phyloP scores from a whole-genome alignment of 2,888 invertebrate genomes.

The Agrotis clavis region DNA sequence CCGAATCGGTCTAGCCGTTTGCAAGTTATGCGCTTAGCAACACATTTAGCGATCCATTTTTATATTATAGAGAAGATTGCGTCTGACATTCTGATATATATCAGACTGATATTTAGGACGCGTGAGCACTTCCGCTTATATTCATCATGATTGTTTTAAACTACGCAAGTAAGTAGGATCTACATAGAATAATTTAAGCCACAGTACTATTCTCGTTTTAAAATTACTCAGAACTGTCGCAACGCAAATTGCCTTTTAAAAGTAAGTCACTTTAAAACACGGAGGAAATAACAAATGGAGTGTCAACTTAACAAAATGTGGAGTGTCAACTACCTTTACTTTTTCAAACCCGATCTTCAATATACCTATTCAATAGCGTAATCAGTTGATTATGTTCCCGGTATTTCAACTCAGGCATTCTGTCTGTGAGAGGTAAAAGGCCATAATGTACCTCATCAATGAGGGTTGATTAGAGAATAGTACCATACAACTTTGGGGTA shows the following conservation, averaged over 20 bases:
- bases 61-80: no score
- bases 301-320: not conserved
- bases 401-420: not conserved
- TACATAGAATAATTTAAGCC: not conserved
- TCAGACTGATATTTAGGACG: no score
- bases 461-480: not conserved
- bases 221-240: slow-evolving; percentile 35
- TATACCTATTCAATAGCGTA: not conserved
- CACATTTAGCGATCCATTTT: no score
- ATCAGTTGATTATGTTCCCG: not conserved
- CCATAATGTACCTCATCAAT: not conserved
- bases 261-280: slow-evolving; percentile 30
- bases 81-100: no score
- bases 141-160: no score
- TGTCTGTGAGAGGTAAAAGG: no score
- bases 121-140: no score
- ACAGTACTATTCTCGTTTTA: slow-evolving; percentile 38
- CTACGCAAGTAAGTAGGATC: no score
- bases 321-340: not conserved
- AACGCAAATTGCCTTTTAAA: slow-evolving; percentile 53
- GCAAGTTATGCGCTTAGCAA: no score
- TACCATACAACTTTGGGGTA: not conserved
- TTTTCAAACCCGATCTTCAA: not conserved
- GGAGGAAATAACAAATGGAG: slow-evolving; percentile 28
- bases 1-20: no score